Evolutionary conservation across 2,888 invertebrate genomes (phyloP), one percentile per base, ranked within the genome.

Genomic region (Oxystoma pomonae): DNA sequence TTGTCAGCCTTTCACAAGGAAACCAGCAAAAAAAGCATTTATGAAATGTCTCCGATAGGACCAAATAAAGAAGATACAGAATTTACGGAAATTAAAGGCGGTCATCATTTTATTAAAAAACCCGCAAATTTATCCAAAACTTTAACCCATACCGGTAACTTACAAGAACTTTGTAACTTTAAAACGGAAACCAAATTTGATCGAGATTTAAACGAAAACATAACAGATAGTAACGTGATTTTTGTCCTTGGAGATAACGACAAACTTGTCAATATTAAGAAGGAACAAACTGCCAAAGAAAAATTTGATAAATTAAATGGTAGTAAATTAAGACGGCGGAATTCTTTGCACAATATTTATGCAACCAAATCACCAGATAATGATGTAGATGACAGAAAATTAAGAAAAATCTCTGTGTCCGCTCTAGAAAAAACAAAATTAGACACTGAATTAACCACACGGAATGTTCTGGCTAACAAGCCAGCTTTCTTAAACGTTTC

Each of bases 251-350:
- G 53, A 9, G 53, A 53, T 53, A 16, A 89, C 73, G 90, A 90
- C 68, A 84, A 86, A 70, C 75, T 90, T 51, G 83, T 89, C 1
- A 87, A 87, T 55, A 75, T 90, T 56, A 89, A 88, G 72, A 81
- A 77, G 66, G 80, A 65, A 52, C 61, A 55, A 9, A 50, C 5
- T 49, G 2, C 7, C 5, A 50, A 22, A 58, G 35, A 35, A 12
- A 35, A 35, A 35, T 49, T 56, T 55, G 17, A 59, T 62, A 63
- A 66, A 12, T 3, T 17, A 3, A n/a, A 35, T 7, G 5, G 12
- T 7, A 12, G 35, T 12, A 35, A 35, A 12, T 12, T 35, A 35
- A 35, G 3, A 12, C 35, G 35, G 35, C 3, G 35, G 12, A 35
- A 35, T 35, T 35, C 35, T 35, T 35, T 35, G 3, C 35, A 35